Base-by-base conservation (phyloP, 1,140 invertebrate species). In the Drosophila yakuba region DNA sequence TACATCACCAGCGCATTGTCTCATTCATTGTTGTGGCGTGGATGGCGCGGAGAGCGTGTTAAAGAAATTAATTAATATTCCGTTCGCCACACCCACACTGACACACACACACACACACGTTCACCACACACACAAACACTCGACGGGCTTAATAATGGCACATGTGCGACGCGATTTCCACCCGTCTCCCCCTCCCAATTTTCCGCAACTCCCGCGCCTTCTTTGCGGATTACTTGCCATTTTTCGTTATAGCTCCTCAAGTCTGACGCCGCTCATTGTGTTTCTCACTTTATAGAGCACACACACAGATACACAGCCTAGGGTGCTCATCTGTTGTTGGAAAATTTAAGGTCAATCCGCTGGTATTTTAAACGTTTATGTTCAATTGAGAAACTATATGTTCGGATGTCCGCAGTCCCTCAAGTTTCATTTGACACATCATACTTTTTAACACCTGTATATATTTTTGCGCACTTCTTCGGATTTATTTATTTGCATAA, bases 1-100 rank as follows among this genome's bases (percentile, higher is more conserved):
- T 80, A 84, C 80, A 83, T 74, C 72, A 50, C 67, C 72, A 74
- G 68, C 80, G 76, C 72, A 89, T 88, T 88, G 80, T 84, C 85
- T 68, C 63, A 83, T 76, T 89, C 83, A 83, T 83, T 86, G 75
- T 88, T 88, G 80, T 80, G 84, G 80, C 78, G 60, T 41, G 63
- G 50, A 32, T 35, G 48, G 58, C 45, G 72, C 50, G 72, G 55
- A 44, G 41, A 61, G 63, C 72, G 84, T 68, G 77, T 78, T 80
- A 89, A 84, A 90, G 84, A 89, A 89, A 90, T 89, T 90, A 90
- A 89, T 89, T 89, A 89, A 90, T 90, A 89, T 90, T 89, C 77
- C 75, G 74, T 61, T 80, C 51, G 39, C 38, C 63, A 23, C 55
- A 62, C 57, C 55, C 78, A 67, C 61, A 52, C 20, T 20, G 20